A percentile compares a stretch with the other conserved stretches of the same genome.
phyloP scores from a whole-genome alignment of 2,113 vertebrate species.

The Eolophus roseicapilla region DNA sequence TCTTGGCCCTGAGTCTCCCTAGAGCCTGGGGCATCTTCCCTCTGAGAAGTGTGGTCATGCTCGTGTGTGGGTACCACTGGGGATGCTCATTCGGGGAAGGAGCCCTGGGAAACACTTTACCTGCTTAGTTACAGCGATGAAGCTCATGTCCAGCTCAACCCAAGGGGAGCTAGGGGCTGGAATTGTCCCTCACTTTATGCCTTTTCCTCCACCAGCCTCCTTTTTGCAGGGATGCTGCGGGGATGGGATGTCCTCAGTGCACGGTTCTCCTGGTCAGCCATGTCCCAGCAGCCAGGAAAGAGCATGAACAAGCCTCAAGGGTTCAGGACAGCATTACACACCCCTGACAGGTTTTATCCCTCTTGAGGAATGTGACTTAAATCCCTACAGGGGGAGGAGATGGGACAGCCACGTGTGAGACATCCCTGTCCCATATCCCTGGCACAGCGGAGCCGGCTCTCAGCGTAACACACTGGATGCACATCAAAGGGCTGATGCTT shows the following conservation, averaged over 20 bases:
- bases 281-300: not conserved
- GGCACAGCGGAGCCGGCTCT: accelerated
- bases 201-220: not conserved
- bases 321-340: accelerated
- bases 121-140: not conserved
- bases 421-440: not conserved
- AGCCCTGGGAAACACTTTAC: not conserved
- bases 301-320: not conserved
- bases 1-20: not conserved
- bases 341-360: not conserved
- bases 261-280: accelerated
- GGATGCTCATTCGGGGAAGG: not conserved
- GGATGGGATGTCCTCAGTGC: not conserved
- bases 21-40: not conserved
- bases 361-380: not conserved
- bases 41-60: not conserved
- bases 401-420: not conserved
- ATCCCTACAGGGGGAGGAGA: not conserved
- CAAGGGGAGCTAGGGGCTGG: not conserved
- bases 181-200: accelerated
- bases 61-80: not conserved
- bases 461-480: not conserved
- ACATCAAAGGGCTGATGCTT: not conserved
- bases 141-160: not conserved
- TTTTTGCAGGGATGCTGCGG: not conserved